Base-by-base conservation (phyloP, 2,113 vertebrate genomes). In the Dermatemys mawii region DNA sequence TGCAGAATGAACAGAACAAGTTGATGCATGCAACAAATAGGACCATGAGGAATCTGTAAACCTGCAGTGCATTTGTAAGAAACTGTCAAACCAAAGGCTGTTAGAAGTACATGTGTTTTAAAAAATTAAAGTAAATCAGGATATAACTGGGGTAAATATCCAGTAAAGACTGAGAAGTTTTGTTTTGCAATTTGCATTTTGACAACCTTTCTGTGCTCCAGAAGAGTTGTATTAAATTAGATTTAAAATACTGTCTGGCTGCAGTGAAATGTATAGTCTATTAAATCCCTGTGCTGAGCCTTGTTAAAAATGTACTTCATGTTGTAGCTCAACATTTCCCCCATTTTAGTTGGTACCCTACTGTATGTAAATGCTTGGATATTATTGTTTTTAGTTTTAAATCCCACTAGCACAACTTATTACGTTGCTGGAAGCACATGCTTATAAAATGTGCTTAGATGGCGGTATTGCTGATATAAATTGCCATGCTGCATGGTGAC, bases 221-320 rank as follows among this genome's bases (percentile, higher is more conserved):
- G 75, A 93, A 83, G n/a, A 79, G 24, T 7, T 38, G 8, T 48
- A 26, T 1, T 38, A 76, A 81, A 49, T 70, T 55, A 3, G 0
- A 0, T 3, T 26, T 87, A 38, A 81, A 80, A 11, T 70, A 19
- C 16, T 73, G 24, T 26, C 41, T 89, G 46, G 2, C 80, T 76
- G 53, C 35, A 1, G 19, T 73, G 84, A 17, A 48, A 54, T 44
- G 21, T 32, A 16, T 49, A 9, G 7, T 24, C 27, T 35, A 19
- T 32, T 35, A 19, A 27, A 2, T 8, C 41, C 91, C 41, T 81
- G 7, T 84, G 54, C 76, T 89, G 90, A n/a, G 22, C 46, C 22
- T 12, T 67, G 12, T 12, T 51, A 75, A 78, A 49, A 21, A 13
- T 0, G 3, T 44, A 44, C 44, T 38, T 87, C 0, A 0, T 6